phyloP scores from a whole-genome alignment of 2,888 invertebrate genomes.

The Choreutis nemorana region DNA sequence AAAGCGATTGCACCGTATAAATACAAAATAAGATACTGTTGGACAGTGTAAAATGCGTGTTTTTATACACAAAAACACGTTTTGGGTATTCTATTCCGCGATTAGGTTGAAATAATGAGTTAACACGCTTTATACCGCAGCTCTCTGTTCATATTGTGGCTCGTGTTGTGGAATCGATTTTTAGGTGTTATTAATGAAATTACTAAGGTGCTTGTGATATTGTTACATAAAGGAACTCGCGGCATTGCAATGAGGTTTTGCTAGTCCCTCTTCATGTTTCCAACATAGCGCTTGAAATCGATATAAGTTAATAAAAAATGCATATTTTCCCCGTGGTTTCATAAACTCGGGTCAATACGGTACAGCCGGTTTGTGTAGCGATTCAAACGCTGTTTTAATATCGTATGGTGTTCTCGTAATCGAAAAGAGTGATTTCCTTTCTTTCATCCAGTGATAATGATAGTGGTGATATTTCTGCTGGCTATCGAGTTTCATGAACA shows the following conservation, averaged over 20 bases:
- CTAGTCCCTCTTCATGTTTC: too few relatives aligned
- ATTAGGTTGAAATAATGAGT: slow-evolving; percentile 52
- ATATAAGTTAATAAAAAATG: slow-evolving; percentile 61
- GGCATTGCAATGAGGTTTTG: slow-evolving; percentile 24
- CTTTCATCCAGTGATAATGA: slow-evolving; percentile 22
- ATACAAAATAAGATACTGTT: slow-evolving; percentile 17
- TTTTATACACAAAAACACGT: slow-evolving; percentile 13
- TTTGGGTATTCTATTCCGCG: slow-evolving; percentile 19
- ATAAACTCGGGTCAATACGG: slow-evolving; percentile 41
- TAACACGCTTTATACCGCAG: slow-evolving; percentile 52
- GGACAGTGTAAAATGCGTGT: slow-evolving; percentile 19
- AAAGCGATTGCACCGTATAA: slow-evolving; percentile 26
- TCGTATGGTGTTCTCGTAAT: slow-evolving; percentile 15
- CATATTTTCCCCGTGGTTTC: slow-evolving; percentile 56
- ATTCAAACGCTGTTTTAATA: slow-evolving; percentile 27
- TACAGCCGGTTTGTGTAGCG: slow-evolving; percentile 23
- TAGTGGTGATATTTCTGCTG: slow-evolving; percentile 21
- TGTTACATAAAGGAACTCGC: slow-evolving; percentile 34
- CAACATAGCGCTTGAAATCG: slow-evolving; percentile 46
- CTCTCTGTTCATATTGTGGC: slow-evolving; percentile 55
- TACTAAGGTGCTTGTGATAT: slow-evolving; percentile 54
- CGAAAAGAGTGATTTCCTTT: slow-evolving; percentile 25
- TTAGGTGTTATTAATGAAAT: slow-evolving; percentile 66
- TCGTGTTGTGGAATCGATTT: slow-evolving; percentile 61
- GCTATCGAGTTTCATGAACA: slow-evolving; percentile 14